Evolutionary conservation across 2,888 invertebrate genomes (phyloP).

Genomic region (Drymonia ruficornis): DNA sequence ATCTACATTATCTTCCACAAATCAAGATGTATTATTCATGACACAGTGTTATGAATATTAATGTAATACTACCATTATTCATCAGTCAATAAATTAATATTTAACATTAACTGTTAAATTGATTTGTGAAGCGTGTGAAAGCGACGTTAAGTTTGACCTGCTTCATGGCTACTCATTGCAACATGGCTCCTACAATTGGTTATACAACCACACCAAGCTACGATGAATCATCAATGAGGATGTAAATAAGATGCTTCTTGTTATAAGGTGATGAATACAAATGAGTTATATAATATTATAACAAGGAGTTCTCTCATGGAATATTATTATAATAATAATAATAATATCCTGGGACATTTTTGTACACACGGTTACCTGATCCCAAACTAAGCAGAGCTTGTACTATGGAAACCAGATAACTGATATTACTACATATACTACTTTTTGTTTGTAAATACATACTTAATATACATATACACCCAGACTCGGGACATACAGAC

Average conservation of each 20-base stretch:
- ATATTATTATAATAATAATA: not conserved
- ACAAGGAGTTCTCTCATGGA: conserved; percentile 1
- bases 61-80: conserved; percentile 40
- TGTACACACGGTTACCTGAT: no score
- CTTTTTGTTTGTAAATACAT: no score
- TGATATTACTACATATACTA: no score
- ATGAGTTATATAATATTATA: conserved; percentile 21
- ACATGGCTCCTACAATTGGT: conserved; percentile 25
- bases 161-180: conserved; percentile 29
- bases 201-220: conserved; percentile 27
- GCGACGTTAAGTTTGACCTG: conserved; percentile 48
- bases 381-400: no score
- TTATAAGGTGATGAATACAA: conserved; percentile 35
- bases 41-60: conserved; percentile 44
- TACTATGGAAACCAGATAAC: no score
- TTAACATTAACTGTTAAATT: conserved; percentile 55
- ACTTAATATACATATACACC: no score
- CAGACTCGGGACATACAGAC: no score
- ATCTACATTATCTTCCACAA: conserved; percentile 7
- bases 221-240: conserved; percentile 42
- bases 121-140: conserved; percentile 63
- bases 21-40: conserved; percentile 37
- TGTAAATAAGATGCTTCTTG: conserved; percentile 34
- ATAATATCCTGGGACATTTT: no score
- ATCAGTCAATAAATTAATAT: conserved; percentile 51